Conservation (phyloP, 2,113 vertebrate genomes). For the Clinocottus analis region DNA sequence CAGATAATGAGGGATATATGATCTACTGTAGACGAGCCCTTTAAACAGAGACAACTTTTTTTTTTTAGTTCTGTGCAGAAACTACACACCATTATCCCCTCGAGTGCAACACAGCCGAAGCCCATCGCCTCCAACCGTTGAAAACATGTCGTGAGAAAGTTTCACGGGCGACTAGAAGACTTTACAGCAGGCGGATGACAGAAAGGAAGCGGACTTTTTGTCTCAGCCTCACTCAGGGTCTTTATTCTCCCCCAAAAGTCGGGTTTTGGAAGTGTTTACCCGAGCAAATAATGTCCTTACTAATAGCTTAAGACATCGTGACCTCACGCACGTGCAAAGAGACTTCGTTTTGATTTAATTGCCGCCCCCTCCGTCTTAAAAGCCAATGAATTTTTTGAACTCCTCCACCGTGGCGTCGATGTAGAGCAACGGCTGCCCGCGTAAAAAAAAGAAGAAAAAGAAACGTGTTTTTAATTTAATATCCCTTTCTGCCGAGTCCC, state of each 20-base stretch:
- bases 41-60: neutral
- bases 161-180: too few species aligned
- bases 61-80: neutral
- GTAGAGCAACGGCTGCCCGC: slow-evolving; percentile 15
- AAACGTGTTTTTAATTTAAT: slow-evolving; percentile 52
- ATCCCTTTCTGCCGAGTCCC: slow-evolving; percentile 39
- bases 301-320: neutral
- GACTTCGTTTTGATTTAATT: neutral
- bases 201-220: neutral
- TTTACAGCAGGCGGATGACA: neutral
- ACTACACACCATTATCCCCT: neutral
- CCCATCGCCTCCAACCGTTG: neutral
- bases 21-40: neutral
- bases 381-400: neutral
- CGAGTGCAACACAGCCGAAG: neutral
- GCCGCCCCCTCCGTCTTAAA: neutral
- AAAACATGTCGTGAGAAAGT: neutral
- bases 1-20: neutral
- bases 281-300: slow-evolving; percentile 1
- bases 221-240: neutral
- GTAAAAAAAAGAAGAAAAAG: too few species aligned
- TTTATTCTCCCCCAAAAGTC: neutral
- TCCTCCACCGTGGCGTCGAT: neutral
- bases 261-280: neutral
- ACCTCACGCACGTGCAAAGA: too few species aligned